A percentile compares a stretch with the other conserved stretches of the same genome.
Conservation (phyloP, 2,888 invertebrate genomes). For the Nemapogon koenigi region DNA sequence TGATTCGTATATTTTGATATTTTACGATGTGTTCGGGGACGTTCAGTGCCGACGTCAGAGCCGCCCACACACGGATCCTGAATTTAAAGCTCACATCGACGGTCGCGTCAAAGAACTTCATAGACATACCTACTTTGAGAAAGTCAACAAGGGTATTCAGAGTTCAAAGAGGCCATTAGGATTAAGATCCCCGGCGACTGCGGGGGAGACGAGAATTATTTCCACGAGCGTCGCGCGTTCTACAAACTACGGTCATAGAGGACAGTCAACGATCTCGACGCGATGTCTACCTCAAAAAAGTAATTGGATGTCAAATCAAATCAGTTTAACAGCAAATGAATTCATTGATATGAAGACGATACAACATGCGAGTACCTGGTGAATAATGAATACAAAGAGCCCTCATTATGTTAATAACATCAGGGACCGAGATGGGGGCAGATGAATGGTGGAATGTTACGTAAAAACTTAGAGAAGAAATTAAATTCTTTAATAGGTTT, state of each 20-base stretch:
- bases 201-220: conserved; percentile 42
- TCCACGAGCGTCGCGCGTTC: too few relatives aligned
- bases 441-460: conserved; percentile 44
- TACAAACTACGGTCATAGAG: too few relatives aligned
- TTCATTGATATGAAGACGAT: too few relatives aligned
- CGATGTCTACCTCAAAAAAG: too few relatives aligned
- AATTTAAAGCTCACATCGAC: conserved; percentile 17
- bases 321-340: too few relatives aligned
- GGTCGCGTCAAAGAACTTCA: conserved; percentile 37
- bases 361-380: too few relatives aligned
- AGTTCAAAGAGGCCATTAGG: conserved; percentile 50
- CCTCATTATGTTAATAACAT: conserved; percentile 28
- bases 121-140: conserved; percentile 28
- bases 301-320: too few relatives aligned
- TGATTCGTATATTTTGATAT: conserved; percentile 1
- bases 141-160: conserved; percentile 40
- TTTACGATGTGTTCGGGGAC: conserved; percentile 24
- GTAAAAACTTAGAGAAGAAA: conserved; percentile 32
- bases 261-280: too few relatives aligned
- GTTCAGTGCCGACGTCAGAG: conserved; percentile 16
- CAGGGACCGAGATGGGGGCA: conserved; percentile 39
- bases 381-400: conserved; percentile 26
- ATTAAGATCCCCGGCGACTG: conserved; percentile 29
- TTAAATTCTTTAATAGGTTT: conserved; percentile 17
- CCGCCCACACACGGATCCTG: conserved; percentile 11